Conservation (phyloP, 1,140 invertebrate species). For the Pristionchus pacificus region DNA sequence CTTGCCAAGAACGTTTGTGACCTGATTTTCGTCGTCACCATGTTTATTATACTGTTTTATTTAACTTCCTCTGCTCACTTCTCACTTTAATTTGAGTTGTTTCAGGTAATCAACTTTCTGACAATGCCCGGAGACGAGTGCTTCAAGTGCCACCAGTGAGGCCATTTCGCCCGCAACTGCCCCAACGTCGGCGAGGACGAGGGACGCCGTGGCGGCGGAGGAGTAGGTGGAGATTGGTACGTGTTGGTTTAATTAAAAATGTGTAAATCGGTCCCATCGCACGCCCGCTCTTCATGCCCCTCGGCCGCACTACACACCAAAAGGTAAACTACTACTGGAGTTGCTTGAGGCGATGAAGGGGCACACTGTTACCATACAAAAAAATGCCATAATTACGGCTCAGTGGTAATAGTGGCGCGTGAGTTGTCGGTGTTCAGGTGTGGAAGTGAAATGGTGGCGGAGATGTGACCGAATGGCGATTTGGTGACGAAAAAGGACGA, state of each 20-base stretch:
- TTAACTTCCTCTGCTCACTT: too few species aligned
- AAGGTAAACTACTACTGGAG: too few species aligned
- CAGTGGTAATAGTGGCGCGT: constrained; percentile 76
- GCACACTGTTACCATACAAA: background rate
- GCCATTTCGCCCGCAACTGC: constrained; percentile 64
- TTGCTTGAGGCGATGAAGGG: background rate
- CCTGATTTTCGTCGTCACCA: too few species aligned
- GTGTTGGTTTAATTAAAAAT: too few species aligned
- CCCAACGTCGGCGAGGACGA: constrained; percentile 36
- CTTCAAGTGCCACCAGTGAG: constrained; percentile 60
- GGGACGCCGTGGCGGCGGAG: constrained; percentile 39
- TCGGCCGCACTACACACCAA: too few species aligned
- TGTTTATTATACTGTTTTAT: too few species aligned
- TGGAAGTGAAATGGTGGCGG: background rate
- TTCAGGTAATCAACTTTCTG: constrained; percentile 3
- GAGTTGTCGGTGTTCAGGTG: background rate
- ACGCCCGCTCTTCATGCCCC: too few species aligned
- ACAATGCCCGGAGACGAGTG: constrained; percentile 51
- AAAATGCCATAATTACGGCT: constrained; percentile 7
- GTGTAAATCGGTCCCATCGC: too few species aligned
- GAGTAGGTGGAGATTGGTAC: constrained; percentile 39
- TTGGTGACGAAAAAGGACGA: too few species aligned
- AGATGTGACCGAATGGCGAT: background rate
- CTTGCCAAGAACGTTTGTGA: too few species aligned
- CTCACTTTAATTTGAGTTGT: too few species aligned